A percentile compares a stretch with the other conserved stretches of the same genome.
These are phyloP conservation scores for Hypsibius dujardini DNA, from an alignment of 1,140 invertebrate species.

Conservation along the genomic window DNA sequence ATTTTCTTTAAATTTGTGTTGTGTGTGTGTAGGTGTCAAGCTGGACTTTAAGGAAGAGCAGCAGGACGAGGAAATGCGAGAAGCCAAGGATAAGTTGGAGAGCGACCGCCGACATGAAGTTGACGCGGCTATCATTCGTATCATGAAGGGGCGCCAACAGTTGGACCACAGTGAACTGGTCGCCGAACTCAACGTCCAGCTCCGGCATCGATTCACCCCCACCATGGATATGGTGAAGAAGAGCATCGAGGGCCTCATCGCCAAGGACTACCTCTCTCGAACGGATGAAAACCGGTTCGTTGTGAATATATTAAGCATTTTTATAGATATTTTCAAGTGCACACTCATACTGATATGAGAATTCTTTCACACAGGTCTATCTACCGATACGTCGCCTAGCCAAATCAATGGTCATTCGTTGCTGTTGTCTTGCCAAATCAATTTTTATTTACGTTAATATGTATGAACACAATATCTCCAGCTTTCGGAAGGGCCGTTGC, in stretches of 20 bases:
- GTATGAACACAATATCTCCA: too few relatives aligned
- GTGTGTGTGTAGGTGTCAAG: background rate
- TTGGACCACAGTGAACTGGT: slow-evolving; percentile 1
- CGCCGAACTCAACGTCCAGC: background rate
- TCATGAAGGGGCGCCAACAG: background rate
- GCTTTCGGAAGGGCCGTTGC: too few relatives aligned
- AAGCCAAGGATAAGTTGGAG: background rate
- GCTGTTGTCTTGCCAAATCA: too few relatives aligned
- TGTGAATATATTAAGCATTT: background rate
- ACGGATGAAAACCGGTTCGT: slow-evolving; percentile 18
- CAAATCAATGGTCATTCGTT: too few relatives aligned
- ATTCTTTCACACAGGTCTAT: background rate
- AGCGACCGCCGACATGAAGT: background rate
- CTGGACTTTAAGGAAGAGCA: background rate
- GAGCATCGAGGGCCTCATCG: background rate
- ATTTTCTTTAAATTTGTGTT: too few relatives aligned
- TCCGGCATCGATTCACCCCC: background rate
- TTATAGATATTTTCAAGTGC: too few relatives aligned
- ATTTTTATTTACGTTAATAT: too few relatives aligned
- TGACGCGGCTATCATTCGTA: slow-evolving; percentile 4
- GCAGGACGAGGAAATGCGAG: slow-evolving; percentile 4
- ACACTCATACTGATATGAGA: background rate
- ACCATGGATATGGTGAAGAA: background rate
- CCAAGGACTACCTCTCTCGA: background rate
- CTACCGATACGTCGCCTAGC: slow-evolving; percentile 1